Evolutionary conservation across 2,888 invertebrate genomes (phyloP).

Genomic region (Apeira syringaria): DNA sequence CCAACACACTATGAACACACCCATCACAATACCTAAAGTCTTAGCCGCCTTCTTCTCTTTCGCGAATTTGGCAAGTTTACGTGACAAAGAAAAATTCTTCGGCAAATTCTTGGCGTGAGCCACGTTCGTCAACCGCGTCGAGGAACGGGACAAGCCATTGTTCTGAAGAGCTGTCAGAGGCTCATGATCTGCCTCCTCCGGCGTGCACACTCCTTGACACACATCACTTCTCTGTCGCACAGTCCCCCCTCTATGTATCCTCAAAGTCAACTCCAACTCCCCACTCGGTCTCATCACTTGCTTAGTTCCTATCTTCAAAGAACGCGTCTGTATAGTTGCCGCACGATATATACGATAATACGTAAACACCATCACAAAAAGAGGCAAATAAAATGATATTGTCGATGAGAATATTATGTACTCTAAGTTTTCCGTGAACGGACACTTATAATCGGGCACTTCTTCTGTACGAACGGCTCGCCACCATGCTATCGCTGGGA

Average conservation of each 20-base stretch:
- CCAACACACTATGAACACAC: conserved; percentile 98
- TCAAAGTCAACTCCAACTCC: conserved; percentile 93
- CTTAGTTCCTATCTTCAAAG: conserved; percentile 95
- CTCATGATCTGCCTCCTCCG: conserved; percentile 87
- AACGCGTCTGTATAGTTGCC: conserved; percentile 95
- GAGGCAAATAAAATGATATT: conserved; percentile 98
- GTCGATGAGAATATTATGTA: conserved; percentile 98
- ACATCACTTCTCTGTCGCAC: conserved; percentile 84
- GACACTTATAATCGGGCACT: conserved; percentile 93
- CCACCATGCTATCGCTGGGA: conserved; percentile 99
- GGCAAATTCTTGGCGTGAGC: conserved; percentile 86
- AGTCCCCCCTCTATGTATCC: conserved; percentile 96
- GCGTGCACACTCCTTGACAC: conserved; percentile 84
- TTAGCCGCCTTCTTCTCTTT: conserved; percentile 99
- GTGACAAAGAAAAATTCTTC: conserved; percentile 96
- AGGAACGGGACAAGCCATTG: conserved; percentile 89
- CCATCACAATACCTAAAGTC: conserved; percentile 98
- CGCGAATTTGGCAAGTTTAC: conserved; percentile 97
- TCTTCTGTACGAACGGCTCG: conserved; percentile 92
- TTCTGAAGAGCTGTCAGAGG: conserved; percentile 90
- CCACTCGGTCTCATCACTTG: conserved; percentile 93
- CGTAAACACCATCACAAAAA: conserved; percentile 98
- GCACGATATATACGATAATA: conserved; percentile 98
- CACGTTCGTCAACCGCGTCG: conserved; percentile 86
- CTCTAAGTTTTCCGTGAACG: conserved; percentile 97